These are phyloP conservation scores for Chlorodrepanis virens DNA, from an alignment of 2,113 vertebrate species.

Conservation along the genomic window DNA sequence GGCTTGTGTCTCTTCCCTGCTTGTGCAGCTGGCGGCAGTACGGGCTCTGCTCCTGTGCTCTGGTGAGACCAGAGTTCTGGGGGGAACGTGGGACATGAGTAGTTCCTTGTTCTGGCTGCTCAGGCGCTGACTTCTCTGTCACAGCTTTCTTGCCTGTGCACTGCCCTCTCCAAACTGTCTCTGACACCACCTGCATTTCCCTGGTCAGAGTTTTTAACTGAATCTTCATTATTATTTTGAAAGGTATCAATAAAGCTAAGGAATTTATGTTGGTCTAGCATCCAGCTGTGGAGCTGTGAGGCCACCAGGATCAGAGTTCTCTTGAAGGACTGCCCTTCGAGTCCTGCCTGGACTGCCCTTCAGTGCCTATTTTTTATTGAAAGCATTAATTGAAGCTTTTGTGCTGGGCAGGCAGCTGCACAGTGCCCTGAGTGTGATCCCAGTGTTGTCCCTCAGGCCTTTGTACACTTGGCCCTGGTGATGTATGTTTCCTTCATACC, in stretches of 20 bases:
- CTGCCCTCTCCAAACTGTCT: background rate
- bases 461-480: background rate
- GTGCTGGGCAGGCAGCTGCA: background rate
- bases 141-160: background rate
- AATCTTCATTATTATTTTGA: background rate
- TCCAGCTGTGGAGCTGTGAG: background rate
- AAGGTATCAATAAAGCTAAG: background rate
- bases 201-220: background rate
- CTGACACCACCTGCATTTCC: background rate
- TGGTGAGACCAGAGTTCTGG: background rate
- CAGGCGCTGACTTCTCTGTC: background rate
- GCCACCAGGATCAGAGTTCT: background rate
- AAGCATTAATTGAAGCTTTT: background rate
- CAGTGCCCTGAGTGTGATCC: background rate
- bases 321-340: background rate
- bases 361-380: background rate
- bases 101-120: background rate
- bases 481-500: background rate
- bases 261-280: fast-evolving
- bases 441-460: background rate
- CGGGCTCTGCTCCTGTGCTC: fast-evolving
- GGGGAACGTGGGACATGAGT: fast-evolving
- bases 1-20: background rate
- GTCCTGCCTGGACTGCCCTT: background rate
- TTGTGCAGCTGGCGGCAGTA: background rate